Conservation (phyloP, 35 echinoderm and acorn worm genomes). For the Strongylocentrotus purpuratus region DNA sequence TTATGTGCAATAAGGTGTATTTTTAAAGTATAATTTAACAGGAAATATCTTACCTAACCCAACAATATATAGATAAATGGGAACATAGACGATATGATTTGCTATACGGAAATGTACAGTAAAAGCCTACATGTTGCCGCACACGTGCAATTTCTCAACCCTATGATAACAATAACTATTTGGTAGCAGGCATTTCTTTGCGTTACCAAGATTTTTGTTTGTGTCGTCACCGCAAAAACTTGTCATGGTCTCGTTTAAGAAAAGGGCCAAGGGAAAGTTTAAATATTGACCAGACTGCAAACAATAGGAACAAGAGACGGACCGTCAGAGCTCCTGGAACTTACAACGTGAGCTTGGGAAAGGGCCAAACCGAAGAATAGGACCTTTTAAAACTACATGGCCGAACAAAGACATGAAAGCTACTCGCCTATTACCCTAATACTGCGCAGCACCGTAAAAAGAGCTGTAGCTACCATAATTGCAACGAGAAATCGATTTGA, state of each 20-base stretch:
- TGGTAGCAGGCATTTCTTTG: background rate
- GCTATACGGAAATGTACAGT: too few species aligned
- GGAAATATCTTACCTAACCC: too few species aligned
- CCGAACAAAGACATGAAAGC: background rate
- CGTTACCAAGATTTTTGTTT: too few species aligned
- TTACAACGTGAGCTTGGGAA: background rate
- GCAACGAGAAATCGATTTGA: background rate
- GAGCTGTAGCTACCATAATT: background rate
- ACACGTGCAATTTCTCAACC: too few species aligned
- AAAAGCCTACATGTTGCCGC: too few species aligned
- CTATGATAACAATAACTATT: too few species aligned
- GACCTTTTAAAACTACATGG: background rate
- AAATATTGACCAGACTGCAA: background rate
- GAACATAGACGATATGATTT: too few species aligned
- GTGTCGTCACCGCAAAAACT: background rate
- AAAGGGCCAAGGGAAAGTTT: background rate
- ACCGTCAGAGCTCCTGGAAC: background rate
- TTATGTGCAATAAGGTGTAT: too few species aligned
- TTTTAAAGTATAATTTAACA: too few species aligned
- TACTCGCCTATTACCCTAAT: background rate
- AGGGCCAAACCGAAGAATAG: background rate
- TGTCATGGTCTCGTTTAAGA: background rate
- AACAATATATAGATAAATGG: too few species aligned
- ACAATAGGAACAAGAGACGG: background rate
- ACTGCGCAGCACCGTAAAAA: background rate